Conservation (phyloP, 1,140 invertebrate species). For the Caenorhabditis inopinata region DNA sequence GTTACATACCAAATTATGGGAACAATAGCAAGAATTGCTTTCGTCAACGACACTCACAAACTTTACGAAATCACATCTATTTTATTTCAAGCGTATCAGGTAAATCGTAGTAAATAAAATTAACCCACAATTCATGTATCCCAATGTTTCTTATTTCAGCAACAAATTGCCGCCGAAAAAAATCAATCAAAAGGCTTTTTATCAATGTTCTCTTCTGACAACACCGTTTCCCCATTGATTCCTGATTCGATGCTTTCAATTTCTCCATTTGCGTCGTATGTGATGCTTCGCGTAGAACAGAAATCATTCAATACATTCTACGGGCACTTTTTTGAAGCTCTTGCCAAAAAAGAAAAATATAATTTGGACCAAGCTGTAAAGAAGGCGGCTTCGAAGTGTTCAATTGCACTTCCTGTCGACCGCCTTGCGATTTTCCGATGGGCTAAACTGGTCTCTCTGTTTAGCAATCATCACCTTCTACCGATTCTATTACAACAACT, state of each 20-base stretch:
- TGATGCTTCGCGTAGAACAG: constrained; percentile 29
- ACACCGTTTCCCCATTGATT: constrained; percentile 33
- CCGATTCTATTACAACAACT: constrained; percentile 39
- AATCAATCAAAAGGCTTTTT: constrained; percentile 37
- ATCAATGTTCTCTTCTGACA: constrained; percentile 30
- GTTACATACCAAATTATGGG: constrained; percentile 43
- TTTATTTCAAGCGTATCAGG: background rate
- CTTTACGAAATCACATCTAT: constrained; percentile 19
- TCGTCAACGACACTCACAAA: constrained; percentile 9
- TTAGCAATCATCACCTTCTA: background rate
- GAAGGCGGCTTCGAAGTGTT: constrained; percentile 36
- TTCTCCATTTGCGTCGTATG: constrained; percentile 36
- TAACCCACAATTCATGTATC: background rate
- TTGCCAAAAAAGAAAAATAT: constrained; percentile 43
- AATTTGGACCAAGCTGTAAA: constrained; percentile 38
- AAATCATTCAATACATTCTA: constrained; percentile 31
- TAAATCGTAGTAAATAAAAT: too few species aligned
- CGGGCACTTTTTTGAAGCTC: constrained; percentile 19
- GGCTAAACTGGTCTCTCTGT: background rate
- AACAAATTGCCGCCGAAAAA: constrained; percentile 26
- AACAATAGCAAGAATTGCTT: constrained; percentile 39
- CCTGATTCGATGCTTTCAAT: background rate
- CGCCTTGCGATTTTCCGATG: constrained; percentile 1
- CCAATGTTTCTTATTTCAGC: background rate
- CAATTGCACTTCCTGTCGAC: background rate